Base-by-base conservation (phyloP, 2,888 invertebrate species). In the Ephialtes manifestator region DNA sequence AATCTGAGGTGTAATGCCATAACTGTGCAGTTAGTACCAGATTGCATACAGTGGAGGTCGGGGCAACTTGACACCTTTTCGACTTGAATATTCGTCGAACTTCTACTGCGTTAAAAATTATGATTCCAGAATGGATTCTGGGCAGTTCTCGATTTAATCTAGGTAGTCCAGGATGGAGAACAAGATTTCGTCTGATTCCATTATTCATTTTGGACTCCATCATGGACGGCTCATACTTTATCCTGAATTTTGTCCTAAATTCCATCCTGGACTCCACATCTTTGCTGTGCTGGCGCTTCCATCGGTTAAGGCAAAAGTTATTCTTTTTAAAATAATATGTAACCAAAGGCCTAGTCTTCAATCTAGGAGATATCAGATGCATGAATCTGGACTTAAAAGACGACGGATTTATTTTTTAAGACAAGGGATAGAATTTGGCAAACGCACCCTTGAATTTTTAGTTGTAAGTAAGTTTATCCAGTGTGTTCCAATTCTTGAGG, bases 1-100 rank as follows among this genome's bases (percentile, higher is more conserved):
- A 39, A 53, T 53, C 48, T 24, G 39, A 39, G 76, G 51, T 67
- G 65, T 51, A 43, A 65, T 67, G 15, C 67, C 65, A 39, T 65
- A 76, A 76, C 65, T 39, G n/a, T 24, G 35, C 65, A 24, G 39
- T 65, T 24, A 39, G 39, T 7, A 53, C 20, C 13, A 48, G 20
- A 20, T 65, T 51, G 18, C 20, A 20, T 24, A 24, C 24, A n/a
- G 24, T 7, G 24, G 3, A 13, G 24, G n/a, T n/a, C n/a, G n/a
- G 51, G 51, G 51, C 4, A 3, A 51, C 51, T 51, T n/a, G n/a
- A 2, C 51, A 51, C n/a, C n/a, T 4, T 15, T 48, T 13, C 13
- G 5, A n/a, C n/a, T 51, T 3, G n/a, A 51, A n/a, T 51, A 51
- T 51, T 51, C 51, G 51, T 51, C n/a, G 51, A 51, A 18, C 51